Base-by-base conservation (phyloP, 1,140 invertebrate genomes). In the Drosophila sulfurigaster region DNA sequence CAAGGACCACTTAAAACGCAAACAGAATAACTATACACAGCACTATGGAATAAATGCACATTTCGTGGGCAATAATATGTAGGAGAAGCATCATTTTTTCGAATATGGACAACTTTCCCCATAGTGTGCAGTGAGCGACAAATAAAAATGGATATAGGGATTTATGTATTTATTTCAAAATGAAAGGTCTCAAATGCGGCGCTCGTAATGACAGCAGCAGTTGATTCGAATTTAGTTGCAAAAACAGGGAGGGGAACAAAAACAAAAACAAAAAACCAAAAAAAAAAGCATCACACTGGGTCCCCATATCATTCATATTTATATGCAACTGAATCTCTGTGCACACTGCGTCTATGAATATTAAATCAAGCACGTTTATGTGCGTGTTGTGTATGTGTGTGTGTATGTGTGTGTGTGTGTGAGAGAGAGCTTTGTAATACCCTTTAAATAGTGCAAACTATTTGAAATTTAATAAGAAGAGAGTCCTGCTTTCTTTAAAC, bases 261-360 rank as follows among this genome's bases (percentile, higher is more conserved):
- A 15, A 16, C 20, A 3, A 25, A 25, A 4, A 25, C 16, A 25
- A 4, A 3, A 20, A 15, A 38, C n/a, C n/a, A 38, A 15, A 13
- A 52, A 0, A 16, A 6, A 38, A 51, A n/a, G 20, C 2, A 16
- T 13, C 13, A 3, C 13, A 16, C 38, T 13, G 8, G 35, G 30
- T 67, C 32, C 32, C 13, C 46, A 59, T 46, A 30, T 62, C 38
- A 32, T 20, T 49, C 46, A 16, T n/a, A n/a, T 43, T n/a, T 15
- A 15, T 20, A 15, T 60, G 41, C 30, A 45, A 48, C 5, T 56
- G 41, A 58, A 41, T 56, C 46, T 57, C 57, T 51, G 78, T 63
- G 58, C 25, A 28, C 51, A 30, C 46, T 54, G 64, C 75, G 64
- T 45, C 79, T 68, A 81, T 82, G 79, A 82, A 81, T 82, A 81